Evolutionary conservation across 2,888 invertebrate genomes (phyloP).

Genomic region (Steinernema scapterisci): DNA sequence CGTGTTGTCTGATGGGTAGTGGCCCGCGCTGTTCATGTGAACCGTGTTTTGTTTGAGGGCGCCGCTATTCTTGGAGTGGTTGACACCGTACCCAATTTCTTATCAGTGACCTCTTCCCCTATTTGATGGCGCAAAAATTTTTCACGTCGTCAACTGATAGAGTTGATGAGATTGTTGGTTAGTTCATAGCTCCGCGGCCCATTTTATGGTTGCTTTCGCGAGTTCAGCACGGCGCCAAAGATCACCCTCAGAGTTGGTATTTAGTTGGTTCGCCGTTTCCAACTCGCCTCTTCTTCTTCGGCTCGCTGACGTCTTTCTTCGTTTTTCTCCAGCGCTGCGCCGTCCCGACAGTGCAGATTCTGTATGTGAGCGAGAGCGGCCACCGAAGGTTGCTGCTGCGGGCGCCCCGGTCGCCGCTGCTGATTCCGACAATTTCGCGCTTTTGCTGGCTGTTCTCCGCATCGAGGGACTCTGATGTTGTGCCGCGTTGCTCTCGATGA

Average conservation of each 20-base stretch:
- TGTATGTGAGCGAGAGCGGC: conserved; percentile 12
- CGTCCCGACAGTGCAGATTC: conserved; percentile 5
- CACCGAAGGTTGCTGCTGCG: conserved; percentile 2
- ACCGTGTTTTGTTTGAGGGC: too few species aligned
- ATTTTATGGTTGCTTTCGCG: neutral
- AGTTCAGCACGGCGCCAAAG: conserved; percentile 19
- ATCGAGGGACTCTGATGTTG: neutral
- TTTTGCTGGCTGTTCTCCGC: neutral
- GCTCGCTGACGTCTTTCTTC: conserved; percentile 13
- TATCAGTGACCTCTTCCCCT: conserved; percentile 10
- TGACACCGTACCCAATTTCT: neutral
- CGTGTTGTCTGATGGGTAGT: too few species aligned
- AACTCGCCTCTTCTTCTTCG: neutral
- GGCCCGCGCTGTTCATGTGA: too few species aligned
- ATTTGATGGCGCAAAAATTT: neutral
- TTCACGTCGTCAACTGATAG: neutral
- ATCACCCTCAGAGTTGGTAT: neutral
- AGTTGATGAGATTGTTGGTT: neutral
- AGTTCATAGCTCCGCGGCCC: neutral
- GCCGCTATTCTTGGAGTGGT: too few species aligned
- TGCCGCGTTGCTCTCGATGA: neutral
- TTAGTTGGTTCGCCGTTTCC: neutral
- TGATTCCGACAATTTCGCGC: neutral
- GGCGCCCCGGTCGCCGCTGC: neutral
- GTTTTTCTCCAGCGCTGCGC: neutral